phyloP scores from a whole-genome alignment of 2,888 invertebrate species.

The Eristalis arbustorum region DNA sequence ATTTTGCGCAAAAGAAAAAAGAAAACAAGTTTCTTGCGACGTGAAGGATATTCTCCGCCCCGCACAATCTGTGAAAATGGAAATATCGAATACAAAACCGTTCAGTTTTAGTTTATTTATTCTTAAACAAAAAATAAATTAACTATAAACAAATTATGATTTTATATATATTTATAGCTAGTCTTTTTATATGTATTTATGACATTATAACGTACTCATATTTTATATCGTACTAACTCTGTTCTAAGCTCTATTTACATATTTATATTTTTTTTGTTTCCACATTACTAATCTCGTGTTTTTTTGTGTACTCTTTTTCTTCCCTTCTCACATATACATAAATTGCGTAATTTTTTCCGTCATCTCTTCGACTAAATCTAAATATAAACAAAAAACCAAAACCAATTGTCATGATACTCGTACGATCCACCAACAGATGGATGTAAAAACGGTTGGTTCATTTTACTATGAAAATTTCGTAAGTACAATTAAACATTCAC shows the following conservation, averaged over 20 bases:
- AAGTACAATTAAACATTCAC: conserved; percentile 83
- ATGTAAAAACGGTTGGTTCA: conserved; percentile 97
- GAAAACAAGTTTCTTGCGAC: not conserved
- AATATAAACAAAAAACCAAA: conserved; percentile 12
- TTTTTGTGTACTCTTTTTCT: conserved; percentile 39
- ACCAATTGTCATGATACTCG: conserved; percentile 67
- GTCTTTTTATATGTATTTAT: conserved; percentile 11
- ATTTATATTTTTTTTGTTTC: not conserved
- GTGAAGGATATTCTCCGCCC: not conserved
- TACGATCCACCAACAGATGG: conserved; percentile 87
- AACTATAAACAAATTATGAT: not conserved
- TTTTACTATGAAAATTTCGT: conserved; percentile 98
- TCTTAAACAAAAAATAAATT: conserved; percentile 3
- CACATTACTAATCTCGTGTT: conserved; percentile 49
- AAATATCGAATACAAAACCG: not conserved
- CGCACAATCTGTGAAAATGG: conserved; percentile 17
- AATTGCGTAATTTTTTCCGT: conserved; percentile 33
- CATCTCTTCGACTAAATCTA: conserved; percentile 40
- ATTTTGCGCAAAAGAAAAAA: conserved; percentile 52
- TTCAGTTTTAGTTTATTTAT: conserved; percentile 16
- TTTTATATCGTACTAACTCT: conserved; percentile 19
- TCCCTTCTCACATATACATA: conserved; percentile 40
- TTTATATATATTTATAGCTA: conserved; percentile 21
- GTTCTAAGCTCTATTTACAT: conserved; percentile 7
- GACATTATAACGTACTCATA: not conserved